A percentile compares a stretch with the other conserved stretches of the same genome.
These are phyloP conservation scores for Atrina japonica DNA, from an alignment of 2,888 invertebrate species.

Conservation along the genomic window DNA sequence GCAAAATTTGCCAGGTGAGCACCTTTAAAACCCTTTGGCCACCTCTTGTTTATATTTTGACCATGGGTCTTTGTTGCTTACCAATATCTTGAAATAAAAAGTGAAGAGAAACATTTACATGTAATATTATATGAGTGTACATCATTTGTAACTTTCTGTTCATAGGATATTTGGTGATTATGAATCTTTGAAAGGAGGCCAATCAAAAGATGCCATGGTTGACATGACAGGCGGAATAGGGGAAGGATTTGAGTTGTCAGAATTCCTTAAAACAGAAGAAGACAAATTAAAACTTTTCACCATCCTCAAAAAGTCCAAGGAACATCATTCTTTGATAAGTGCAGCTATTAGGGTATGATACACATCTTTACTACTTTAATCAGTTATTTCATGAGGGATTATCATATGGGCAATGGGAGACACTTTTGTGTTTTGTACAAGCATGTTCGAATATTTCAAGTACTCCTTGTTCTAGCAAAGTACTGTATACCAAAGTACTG, in stretches of 20 bases:
- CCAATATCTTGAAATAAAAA: too few species aligned
- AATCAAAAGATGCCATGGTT: conserved; percentile 98
- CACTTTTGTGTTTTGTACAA: too few species aligned
- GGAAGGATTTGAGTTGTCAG: conserved; percentile 77
- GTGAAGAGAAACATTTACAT: neutral
- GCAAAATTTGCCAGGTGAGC: too few species aligned
- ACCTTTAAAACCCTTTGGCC: too few species aligned
- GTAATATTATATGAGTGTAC: neutral
- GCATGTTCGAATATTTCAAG: too few species aligned
- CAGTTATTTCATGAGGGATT: too few species aligned
- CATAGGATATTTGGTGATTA: conserved; percentile 85
- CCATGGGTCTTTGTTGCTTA: too few species aligned
- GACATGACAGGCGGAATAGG: conserved; percentile 90
- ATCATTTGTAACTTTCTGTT: neutral
- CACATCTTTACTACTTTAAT: too few species aligned
- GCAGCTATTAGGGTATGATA: conserved; percentile 83
- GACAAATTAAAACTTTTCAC: conserved; percentile 64
- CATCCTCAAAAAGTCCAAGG: conserved; percentile 81
- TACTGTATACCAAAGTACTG: too few species aligned
- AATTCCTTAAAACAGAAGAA: conserved; percentile 62
- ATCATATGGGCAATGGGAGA: too few species aligned
- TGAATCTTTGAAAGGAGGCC: conserved; percentile 97
- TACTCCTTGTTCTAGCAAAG: too few species aligned
- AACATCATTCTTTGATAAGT: conserved; percentile 83
- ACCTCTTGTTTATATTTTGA: too few species aligned